These are phyloP conservation scores for Ectemnius lituratus DNA, from an alignment of 2,888 invertebrate genomes.

Conservation along the genomic window DNA sequence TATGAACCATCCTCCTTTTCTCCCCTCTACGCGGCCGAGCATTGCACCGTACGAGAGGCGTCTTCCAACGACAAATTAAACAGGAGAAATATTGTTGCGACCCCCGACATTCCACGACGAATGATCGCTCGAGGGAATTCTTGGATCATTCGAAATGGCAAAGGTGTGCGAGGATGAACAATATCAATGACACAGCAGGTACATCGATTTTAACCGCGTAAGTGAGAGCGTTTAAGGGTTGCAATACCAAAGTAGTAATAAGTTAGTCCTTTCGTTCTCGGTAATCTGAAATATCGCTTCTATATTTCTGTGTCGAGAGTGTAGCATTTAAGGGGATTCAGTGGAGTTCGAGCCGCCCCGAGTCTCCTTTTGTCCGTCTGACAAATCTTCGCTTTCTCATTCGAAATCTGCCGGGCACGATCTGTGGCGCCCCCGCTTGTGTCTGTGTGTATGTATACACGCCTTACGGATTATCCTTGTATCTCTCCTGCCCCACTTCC, in stretches of 20 bases:
- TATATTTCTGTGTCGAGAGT: constrained; percentile 12
- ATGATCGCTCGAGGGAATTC: no score
- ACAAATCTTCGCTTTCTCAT: constrained; percentile 33
- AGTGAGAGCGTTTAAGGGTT: constrained; percentile 30
- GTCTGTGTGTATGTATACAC: constrained; percentile 28
- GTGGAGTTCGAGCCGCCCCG: not conserved
- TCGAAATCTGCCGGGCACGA: constrained; percentile 22
- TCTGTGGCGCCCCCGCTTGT: constrained; percentile 17
- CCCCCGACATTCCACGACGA: no score
- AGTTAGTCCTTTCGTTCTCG: constrained; percentile 34
- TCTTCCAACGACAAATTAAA: no score
- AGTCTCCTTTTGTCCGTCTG: constrained; percentile 20
- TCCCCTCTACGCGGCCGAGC: constrained; percentile 8
- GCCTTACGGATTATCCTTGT: constrained; percentile 23
- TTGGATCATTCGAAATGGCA: no score
- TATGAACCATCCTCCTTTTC: constrained; percentile 31
- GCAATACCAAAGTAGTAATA: constrained; percentile 31
- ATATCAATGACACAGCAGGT: not conserved
- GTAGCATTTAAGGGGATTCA: constrained; percentile 22
- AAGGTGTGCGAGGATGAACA: no score
- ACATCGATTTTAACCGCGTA: constrained; percentile 18
- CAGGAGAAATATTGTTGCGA: no score
- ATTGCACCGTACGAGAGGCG: no score
- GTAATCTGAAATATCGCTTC: constrained; percentile 35
- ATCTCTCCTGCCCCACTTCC: not conserved